These are phyloP conservation scores for Aporophyla lueneburgensis DNA, from an alignment of 2,888 invertebrate genomes.

Conservation along the genomic window DNA sequence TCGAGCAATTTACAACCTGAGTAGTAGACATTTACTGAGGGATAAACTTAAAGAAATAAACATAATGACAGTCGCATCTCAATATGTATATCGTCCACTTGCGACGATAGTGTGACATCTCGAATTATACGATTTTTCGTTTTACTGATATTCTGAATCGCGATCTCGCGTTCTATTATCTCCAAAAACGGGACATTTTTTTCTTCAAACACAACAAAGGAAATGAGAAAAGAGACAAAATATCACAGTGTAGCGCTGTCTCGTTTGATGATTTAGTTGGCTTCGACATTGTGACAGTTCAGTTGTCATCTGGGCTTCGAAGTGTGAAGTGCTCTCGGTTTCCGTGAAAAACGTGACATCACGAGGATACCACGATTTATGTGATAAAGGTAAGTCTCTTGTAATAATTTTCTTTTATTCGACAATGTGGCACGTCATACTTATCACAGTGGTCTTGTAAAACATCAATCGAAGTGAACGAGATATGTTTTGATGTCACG, in stretches of 20 bases:
- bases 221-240: too few species aligned
- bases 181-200: too few species aligned
- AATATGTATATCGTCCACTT: too few species aligned
- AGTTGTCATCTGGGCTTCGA: slow-evolving; percentile 3
- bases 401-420: slow-evolving; percentile 10
- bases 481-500: slow-evolving; percentile 4
- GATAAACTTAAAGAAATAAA: too few species aligned
- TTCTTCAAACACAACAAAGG: too few species aligned
- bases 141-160: too few species aligned
- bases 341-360: slow-evolving; percentile 14
- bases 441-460: slow-evolving; percentile 21
- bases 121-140: too few species aligned
- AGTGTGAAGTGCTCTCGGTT: slow-evolving; percentile 12
- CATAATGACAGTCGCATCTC: too few species aligned
- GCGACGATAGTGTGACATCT: too few species aligned
- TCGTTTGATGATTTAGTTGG: slow-evolving; percentile 7
- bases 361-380: slow-evolving; percentile 12
- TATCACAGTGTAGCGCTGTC: slow-evolving; percentile 8
- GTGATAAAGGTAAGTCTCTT: slow-evolving; percentile 11
- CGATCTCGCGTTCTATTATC: too few species aligned
- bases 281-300: slow-evolving; percentile 1
- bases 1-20: too few species aligned
- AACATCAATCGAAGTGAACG: not conserved
- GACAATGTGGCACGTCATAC: slow-evolving; percentile 13
- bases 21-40: too few species aligned